Evolutionary conservation across 2,797 vertebrate species (phyloP), one percentile per base, ranked within the genome.

Genomic region (Microctenopoma steveboyesi): DNA sequence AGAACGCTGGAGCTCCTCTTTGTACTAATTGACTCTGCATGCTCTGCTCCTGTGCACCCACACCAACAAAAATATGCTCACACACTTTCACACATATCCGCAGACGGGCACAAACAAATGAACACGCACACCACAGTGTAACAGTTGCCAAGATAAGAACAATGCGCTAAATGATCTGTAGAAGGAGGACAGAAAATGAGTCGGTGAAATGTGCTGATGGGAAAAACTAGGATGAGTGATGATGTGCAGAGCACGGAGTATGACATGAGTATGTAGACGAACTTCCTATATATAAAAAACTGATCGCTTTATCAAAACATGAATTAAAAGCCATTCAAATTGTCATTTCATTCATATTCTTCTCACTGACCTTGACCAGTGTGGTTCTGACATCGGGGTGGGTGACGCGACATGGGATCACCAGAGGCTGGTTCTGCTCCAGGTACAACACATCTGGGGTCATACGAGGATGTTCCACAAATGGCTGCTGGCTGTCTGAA

Each of bases 401-500:
- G 1, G 97, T 96, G 73, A 97, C 96, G 79, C 95, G 91, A 92
- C 98, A 99, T 57, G 98, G 98, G 72, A 99, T 92, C 75, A 96
- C 70, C 74, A 99, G 87, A 7, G 94, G 86, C 87, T 92, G 79
- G 78, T 95, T 95, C 83, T 95, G 92, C 46, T 82, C 94, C 93
- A 98, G 93, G 65, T 91, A 93, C 82, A 99, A 88, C 80, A 96
- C 88, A 60, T 93, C 86, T 8, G 96, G 94, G 75, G 93, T 92
- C 69, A 91, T 86, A 25, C 66, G 92, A 78, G 93, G 82, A 87
- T 92, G 86, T 59, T 97, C 95, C 89, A 97, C 91, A 91, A 99
- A 99, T 66, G 96, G 97, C 85, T 76, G 94, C 79, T 63, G 86
- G 85, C 94, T 94, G 88, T 98, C 98, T 99, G 94, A 90, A 94